Evolutionary conservation across 1,140 invertebrate genomes (phyloP), one percentile per base, ranked within the genome.

Genomic region (Battus philenor): DNA sequence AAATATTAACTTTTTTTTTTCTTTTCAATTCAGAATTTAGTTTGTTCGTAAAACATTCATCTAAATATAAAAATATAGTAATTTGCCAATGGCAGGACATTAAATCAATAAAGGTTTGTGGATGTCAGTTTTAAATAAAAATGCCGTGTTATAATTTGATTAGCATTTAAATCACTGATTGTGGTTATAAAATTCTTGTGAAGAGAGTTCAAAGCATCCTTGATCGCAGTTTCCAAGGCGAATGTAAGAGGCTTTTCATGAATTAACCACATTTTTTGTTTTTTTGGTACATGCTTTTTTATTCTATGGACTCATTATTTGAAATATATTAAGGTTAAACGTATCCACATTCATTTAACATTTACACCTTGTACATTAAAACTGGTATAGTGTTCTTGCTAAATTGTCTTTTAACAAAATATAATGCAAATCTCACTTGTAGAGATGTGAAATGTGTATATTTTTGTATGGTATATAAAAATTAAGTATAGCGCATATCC

Each of bases 101-200:
- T 38, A 27, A 39, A 38, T 38, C 22, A 27, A 24, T 24, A 27
- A 20, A 41, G 38, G 38, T 41, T 27, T 12, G 24, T 9, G 16
- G 34, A 20, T 39, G 34, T n/a, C 24, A 27, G 22, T 36, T 39
- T 26, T 16, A 2, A 33, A 6, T 26, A 27, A 39, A 27, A 27
- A 41, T 27, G 24, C 22, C 22, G 27, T 41, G 4, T 27, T 7
- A 8, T 33, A 17, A 33, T 4, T 16, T 8, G 12, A 41, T 41
- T 41, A 41, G 38, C 38, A 41, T 41, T 17, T 41, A 41, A 17
- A 41, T 41, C 4, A 13, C 15, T 39, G 36, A 39, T 39, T 4
- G 20, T 38, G 12, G 11, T 24, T 27, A 26, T 26, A 16, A 41
- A 41, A 41, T 41, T 41, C 38, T 17, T 41, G 8, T 10, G 15